Evolutionary conservation across 37 sponge, comb jelly and placozoan species (phyloP), one percentile per base, ranked within the genome.

Genomic region (Hormiphora californensis): DNA sequence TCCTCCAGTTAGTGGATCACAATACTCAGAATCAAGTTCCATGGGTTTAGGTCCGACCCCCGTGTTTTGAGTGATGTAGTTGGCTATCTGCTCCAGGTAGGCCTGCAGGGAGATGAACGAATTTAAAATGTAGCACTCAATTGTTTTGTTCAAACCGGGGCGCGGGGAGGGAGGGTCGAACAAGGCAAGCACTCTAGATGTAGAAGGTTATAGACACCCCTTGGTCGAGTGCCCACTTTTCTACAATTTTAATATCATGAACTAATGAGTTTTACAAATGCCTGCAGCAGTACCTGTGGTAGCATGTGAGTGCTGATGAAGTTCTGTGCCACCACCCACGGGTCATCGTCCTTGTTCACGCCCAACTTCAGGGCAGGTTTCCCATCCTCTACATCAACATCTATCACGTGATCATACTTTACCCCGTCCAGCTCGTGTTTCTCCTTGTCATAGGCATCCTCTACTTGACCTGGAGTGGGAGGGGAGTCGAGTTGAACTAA

Each of bases 351-450:
- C 44, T 73, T 73, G 44, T 73, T 73, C 4, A 43, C 40, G 46
- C 81, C 81, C 44, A 73, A 46, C 81, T 73, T 73, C 28, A 73
- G 81, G 25, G 81, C 46, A 1, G 32, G 36, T 17, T 9, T 2
- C 9, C 35, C 35, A 33, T 73, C 81, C 36, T 27, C 44, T 28
- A 73, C 81, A 19, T 73, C 81, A 22, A 73, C 81, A 7, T 27
- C 43, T 4, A 73, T 73, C 81, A 73, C 81, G 38, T 36, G 38
- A 36, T 73, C 81, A 46, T 73, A 73, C 81, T 73, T 73, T 28
- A 11, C 44, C 25, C 81, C 81, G 81, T 73, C 81, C 43, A 73
- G 46, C 25, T 73, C 81, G 81, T 73, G 81, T 30, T 73, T 73
- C 4, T 73, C 44, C 22, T 27, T 33, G 46, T 73, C 81, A 28